phyloP scores from a whole-genome alignment of 2,113 vertebrate species.

The Saimiri boliviensis region DNA sequence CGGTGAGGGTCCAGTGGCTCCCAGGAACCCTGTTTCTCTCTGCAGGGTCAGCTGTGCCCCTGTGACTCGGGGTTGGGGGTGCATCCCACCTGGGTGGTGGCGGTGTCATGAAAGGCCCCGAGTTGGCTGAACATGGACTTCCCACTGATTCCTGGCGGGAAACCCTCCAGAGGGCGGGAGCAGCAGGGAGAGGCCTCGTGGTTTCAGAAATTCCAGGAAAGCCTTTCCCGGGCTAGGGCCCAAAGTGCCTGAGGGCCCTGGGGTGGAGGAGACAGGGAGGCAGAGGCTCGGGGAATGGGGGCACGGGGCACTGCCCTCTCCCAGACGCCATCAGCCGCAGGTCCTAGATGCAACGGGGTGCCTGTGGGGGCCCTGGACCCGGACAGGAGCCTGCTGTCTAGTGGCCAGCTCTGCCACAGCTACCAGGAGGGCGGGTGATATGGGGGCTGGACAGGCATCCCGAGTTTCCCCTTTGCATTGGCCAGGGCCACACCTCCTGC shows the following conservation, averaged over 20 bases:
- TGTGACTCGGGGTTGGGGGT: too few relatives aligned
- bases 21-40: neutral
- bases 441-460: too few relatives aligned
- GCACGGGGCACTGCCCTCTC: too few relatives aligned
- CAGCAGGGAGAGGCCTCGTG: neutral
- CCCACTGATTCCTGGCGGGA: neutral
- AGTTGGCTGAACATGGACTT: neutral
- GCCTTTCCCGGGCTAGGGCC: neutral
- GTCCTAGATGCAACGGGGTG: neutral
- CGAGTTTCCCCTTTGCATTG: neutral
- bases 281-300: fast-evolving
- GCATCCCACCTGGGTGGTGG: neutral
- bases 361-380: too few relatives aligned
- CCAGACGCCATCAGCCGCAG: neutral
- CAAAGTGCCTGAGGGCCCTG: neutral
- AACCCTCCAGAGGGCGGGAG: neutral
- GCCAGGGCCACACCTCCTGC: neutral
- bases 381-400: neutral
- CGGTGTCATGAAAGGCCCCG: neutral
- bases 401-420: neutral
- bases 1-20: too few relatives aligned
- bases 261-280: neutral
- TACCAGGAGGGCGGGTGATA: neutral
- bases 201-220: neutral
- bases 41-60: neutral